These are phyloP conservation scores for Synanceia verrucosa DNA, from an alignment of 2,797 vertebrate genomes.

Conservation along the genomic window DNA sequence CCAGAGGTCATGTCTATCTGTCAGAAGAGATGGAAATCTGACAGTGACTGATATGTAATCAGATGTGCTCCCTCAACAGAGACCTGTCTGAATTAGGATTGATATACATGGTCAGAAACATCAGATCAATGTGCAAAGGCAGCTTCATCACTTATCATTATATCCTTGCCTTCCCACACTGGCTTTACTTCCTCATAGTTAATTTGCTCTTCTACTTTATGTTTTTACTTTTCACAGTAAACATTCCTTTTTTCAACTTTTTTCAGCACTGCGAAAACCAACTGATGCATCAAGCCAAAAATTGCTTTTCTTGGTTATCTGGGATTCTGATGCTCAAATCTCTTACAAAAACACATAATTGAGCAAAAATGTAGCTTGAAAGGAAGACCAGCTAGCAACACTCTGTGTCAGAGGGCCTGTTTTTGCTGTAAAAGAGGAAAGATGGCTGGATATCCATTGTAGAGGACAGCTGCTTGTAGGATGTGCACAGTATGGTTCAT, in stretches of 20 bases:
- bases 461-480: constrained; percentile 40
- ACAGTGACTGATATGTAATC: constrained; percentile 62
- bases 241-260: constrained; percentile 2
- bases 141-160: constrained; percentile 27
- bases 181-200: constrained; percentile 37
- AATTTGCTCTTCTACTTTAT: constrained; percentile 22
- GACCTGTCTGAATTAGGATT: constrained; percentile 55
- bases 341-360: constrained; percentile 26
- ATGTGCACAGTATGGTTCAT: constrained; percentile 35
- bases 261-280: constrained; percentile 14
- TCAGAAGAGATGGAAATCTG: constrained; percentile 59
- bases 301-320: constrained; percentile 11
- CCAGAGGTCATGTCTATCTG: constrained; percentile 36
- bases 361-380: constrained; percentile 21
- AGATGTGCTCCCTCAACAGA: constrained; percentile 44
- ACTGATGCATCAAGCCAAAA: constrained; percentile 19
- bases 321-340: constrained; percentile 13
- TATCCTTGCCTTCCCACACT: not conserved
- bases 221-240: constrained; percentile 11
- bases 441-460: constrained; percentile 39
- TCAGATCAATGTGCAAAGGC: constrained; percentile 42
- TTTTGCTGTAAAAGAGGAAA: constrained; percentile 29
- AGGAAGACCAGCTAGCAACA: not conserved
- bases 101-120: constrained; percentile 41
- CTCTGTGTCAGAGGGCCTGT: constrained; percentile 12